Evolutionary conservation across 2,888 invertebrate genomes (phyloP).

Genomic region (Pandemis cinnamomeana): DNA sequence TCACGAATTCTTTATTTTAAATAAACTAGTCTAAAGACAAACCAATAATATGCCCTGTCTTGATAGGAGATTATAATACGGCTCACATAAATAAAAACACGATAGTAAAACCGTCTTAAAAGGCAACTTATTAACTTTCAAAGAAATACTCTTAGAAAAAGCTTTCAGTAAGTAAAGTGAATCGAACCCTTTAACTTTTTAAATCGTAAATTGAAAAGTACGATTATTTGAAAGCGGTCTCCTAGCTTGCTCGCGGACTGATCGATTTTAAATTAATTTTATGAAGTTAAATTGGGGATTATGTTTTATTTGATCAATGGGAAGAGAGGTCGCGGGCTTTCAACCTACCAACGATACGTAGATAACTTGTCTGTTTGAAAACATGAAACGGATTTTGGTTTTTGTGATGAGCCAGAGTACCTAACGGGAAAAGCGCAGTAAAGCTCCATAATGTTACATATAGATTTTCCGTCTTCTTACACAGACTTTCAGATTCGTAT

Average conservation of each 20-base stretch:
- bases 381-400: not conserved
- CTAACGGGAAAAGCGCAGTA: not conserved
- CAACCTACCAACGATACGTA: not conserved
- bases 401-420: not conserved
- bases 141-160: slow-evolving; percentile 53
- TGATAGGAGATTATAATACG: too few species aligned
- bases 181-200: slow-evolving; percentile 71
- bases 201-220: slow-evolving; percentile 64
- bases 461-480: not conserved
- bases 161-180: slow-evolving; percentile 51
- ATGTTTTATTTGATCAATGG: slow-evolving; percentile 70
- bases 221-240: slow-evolving; percentile 57
- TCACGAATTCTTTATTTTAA: too few species aligned
- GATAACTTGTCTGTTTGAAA: not conserved
- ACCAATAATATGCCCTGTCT: too few species aligned
- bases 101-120: slow-evolving; percentile 18
- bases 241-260: slow-evolving; percentile 70
- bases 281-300: slow-evolving; percentile 83
- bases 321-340: slow-evolving; percentile 49
- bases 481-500: not conserved
- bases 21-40: too few species aligned
- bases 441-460: not conserved
- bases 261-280: slow-evolving; percentile 82
- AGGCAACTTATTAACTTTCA: slow-evolving; percentile 63
- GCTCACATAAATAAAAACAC: not conserved